Evolutionary conservation across 2,797 vertebrate species (phyloP).

Genomic region (Pangasius djambal): DNA sequence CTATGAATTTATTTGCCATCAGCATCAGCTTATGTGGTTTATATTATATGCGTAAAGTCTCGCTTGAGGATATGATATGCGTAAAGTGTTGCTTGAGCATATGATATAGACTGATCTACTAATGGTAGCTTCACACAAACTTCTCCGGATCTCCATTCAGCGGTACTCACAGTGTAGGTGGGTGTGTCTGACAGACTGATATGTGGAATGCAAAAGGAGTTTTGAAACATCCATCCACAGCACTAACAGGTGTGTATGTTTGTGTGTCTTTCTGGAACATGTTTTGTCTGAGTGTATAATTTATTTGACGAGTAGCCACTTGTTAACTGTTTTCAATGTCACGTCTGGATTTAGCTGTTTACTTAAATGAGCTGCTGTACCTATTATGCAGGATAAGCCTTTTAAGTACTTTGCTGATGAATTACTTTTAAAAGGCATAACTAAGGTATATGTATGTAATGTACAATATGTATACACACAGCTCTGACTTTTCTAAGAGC

Average conservation of each 20-base stretch:
- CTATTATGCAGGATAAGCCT: neutral
- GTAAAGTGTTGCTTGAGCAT: neutral
- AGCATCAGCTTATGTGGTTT: neutral
- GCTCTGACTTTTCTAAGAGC: neutral
- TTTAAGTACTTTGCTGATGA: neutral
- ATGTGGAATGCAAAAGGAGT: slow-evolving; percentile 26
- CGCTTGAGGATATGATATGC: neutral
- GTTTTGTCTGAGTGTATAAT: slow-evolving; percentile 3
- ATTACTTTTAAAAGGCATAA: neutral
- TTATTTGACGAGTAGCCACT: slow-evolving; percentile 7
- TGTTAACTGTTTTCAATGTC: neutral
- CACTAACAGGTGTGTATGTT: slow-evolving; percentile 20
- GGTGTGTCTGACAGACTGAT: slow-evolving; percentile 31
- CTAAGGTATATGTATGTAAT: too few species aligned
- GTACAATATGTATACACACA: neutral
- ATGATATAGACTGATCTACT: neutral
- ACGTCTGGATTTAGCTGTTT: neutral
- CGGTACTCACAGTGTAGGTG: neutral
- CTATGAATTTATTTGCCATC: neutral
- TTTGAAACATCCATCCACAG: neutral
- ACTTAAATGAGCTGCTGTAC: neutral
- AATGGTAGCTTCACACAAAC: neutral
- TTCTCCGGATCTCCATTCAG: neutral
- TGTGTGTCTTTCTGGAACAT: neutral
- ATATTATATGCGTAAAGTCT: neutral